phyloP scores from a whole-genome alignment of 1,140 invertebrate genomes.

The Tachypleus tridentatus region DNA sequence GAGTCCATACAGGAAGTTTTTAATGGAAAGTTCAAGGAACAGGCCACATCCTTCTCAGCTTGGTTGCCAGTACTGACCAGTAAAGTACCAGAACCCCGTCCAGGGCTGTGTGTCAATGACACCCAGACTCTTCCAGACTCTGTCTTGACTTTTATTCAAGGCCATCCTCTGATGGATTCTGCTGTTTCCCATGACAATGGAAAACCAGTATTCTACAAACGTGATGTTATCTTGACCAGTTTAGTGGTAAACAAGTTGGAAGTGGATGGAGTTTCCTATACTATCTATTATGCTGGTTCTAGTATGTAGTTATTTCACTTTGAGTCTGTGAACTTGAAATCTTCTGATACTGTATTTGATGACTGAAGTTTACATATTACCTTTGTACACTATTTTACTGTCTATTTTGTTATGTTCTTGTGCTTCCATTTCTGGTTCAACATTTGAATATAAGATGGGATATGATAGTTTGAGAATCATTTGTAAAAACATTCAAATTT shows the following conservation, averaged over 20 bases:
- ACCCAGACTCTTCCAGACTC: slow-evolving; percentile 65
- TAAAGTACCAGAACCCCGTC: slow-evolving; percentile 74
- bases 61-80: slow-evolving; percentile 82
- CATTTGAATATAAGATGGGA: no score
- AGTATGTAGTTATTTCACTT: slow-evolving; percentile 41
- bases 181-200: slow-evolving; percentile 75
- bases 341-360: no score
- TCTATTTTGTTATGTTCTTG: no score
- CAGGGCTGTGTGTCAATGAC: slow-evolving; percentile 79
- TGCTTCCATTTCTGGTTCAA: no score
- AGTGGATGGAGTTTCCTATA: slow-evolving; percentile 63
- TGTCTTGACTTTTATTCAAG: slow-evolving; percentile 86
- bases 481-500: no score
- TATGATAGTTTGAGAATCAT: no score
- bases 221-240: slow-evolving; percentile 72
- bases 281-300: slow-evolving; percentile 73
- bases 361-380: no score
- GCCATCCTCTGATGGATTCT: slow-evolving; percentile 92
- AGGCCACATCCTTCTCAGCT: slow-evolving; percentile 70
- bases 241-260: slow-evolving; percentile 72
- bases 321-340: no score
- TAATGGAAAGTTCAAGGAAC: slow-evolving; percentile 81
- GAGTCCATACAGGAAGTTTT: slow-evolving; percentile 83
- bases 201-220: slow-evolving; percentile 76
- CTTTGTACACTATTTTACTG: no score